A percentile compares a stretch with the other conserved stretches of the same genome.
These are phyloP conservation scores for Eremophila alpestris DNA, from an alignment of 2,797 vertebrate genomes.

Conservation along the genomic window DNA sequence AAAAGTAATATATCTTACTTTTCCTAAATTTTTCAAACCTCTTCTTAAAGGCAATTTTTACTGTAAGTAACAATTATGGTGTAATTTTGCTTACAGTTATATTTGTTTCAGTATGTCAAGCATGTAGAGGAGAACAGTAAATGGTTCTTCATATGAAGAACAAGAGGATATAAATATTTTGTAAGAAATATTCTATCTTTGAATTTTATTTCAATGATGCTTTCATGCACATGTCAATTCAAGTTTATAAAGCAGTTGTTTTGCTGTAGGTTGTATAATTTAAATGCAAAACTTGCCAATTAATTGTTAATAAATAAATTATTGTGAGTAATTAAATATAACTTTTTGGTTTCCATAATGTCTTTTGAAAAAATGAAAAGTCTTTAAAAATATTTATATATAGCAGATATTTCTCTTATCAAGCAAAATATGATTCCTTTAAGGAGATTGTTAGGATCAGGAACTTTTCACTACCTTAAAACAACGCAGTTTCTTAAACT, in stretches of 20 bases:
- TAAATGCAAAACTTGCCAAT: background rate
- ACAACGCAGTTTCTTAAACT: background rate
- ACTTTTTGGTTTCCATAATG: background rate
- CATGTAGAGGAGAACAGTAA: background rate
- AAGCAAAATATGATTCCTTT: background rate
- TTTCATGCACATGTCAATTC: background rate
- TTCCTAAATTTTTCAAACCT: background rate
- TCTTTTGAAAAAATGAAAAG: constrained; percentile 27
- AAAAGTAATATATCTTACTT: background rate
- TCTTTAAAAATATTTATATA: background rate
- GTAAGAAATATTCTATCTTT: background rate
- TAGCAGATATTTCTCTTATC: background rate
- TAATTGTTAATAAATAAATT: constrained; percentile 6
- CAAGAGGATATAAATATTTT: background rate
- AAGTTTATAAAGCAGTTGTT: background rate
- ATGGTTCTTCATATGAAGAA: background rate
- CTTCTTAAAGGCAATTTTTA: background rate
- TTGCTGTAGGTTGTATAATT: background rate
- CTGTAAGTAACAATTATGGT: background rate
- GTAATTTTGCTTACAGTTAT: background rate
- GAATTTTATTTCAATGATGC: background rate
- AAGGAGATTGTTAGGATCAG: background rate
- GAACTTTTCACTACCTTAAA: constrained; percentile 23
- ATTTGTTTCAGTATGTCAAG: background rate
- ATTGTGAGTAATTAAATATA: background rate